Evolutionary conservation across 2,888 invertebrate genomes (phyloP).

Genomic region (Sarcophaga subvicina): DNA sequence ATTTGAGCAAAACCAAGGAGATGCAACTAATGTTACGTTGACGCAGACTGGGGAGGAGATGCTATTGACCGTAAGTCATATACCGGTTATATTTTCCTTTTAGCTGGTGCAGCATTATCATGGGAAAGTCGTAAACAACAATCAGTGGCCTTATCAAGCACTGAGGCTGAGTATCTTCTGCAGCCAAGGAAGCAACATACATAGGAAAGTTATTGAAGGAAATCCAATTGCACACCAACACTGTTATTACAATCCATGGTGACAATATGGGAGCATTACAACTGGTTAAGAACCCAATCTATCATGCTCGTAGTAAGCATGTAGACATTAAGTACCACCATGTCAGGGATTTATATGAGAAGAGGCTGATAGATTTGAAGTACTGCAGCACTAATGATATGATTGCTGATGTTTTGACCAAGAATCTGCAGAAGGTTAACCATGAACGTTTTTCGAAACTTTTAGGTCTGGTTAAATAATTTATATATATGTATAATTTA

Average conservation of each 20-base stretch:
- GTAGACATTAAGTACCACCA: neutral
- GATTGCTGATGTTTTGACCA: neutral
- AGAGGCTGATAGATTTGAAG: neutral
- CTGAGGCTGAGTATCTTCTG: slow-evolving; percentile 11
- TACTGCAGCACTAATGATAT: neutral
- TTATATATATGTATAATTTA: too few relatives aligned
- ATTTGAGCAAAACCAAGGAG: neutral
- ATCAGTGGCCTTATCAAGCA: slow-evolving; percentile 53
- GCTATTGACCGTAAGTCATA: neutral
- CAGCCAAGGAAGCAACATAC: slow-evolving; percentile 53
- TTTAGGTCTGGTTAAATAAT: neutral
- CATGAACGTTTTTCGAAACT: slow-evolving; percentile 7
- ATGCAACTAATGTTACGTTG: neutral
- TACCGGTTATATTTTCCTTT: neutral
- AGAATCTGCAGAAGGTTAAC: slow-evolving; percentile 8
- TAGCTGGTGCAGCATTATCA: neutral
- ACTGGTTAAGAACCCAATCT: neutral
- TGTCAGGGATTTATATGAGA: neutral
- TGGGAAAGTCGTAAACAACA: slow-evolving; percentile 51
- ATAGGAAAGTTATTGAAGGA: neutral
- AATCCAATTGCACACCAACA: neutral
- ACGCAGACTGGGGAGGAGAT: slow-evolving; percentile 15
- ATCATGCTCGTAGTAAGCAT: slow-evolving; percentile 6
- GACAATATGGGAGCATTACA: slow-evolving; percentile 2
- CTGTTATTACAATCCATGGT: neutral